Evolutionary conservation across 2,888 invertebrate species (phyloP), one percentile per base, ranked within the genome.

Genomic region (Axea sp.): DNA sequence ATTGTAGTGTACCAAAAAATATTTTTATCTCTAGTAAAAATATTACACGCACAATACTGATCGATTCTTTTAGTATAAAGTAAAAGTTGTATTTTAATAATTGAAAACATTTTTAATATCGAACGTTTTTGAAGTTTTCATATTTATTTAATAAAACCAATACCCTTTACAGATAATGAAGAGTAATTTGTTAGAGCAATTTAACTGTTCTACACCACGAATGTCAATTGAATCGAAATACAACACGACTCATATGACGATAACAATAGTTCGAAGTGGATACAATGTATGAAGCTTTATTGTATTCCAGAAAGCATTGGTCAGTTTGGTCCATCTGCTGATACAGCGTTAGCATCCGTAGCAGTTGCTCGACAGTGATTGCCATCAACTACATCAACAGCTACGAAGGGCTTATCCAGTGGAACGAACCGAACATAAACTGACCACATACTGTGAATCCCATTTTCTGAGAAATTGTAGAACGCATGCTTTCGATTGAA

Each of bases 241-340:
- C 71, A 67, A 57, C 67, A 60, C 73, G 67, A 71, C 59, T 73
- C 73, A 76, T 76, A 76, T 72, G 68, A 64, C 72, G 75, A 76
- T 75, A 77, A 80, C 80, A 80, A 80, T 80, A 57, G 82, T 76
- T 76, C 73, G 74, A 64, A 60, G 77, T 78, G 83, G 81, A 78
- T 82, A 83, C 83, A 83, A 83, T 81, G 81, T 81, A 82, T 77
- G 82, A 80, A 81, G 76, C 83, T 86, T 84, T 85, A 86, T 84
- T 84, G 84, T 80, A 82, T 77, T 81, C 81, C 77, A 81, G 81
- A 85, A 83, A 82, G 81, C 82, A 74, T 76, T 76, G 84, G 86
- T 85, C 85, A 85, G 84, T 84, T 79, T 76, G 82, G 84, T 85
- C 84, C 86, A 86, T 86, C 86, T 86, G 86, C 86, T 86, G 85